Evolutionary conservation across 2,113 vertebrate species (phyloP).

Genomic region (Hippocampus guttulatus): DNA sequence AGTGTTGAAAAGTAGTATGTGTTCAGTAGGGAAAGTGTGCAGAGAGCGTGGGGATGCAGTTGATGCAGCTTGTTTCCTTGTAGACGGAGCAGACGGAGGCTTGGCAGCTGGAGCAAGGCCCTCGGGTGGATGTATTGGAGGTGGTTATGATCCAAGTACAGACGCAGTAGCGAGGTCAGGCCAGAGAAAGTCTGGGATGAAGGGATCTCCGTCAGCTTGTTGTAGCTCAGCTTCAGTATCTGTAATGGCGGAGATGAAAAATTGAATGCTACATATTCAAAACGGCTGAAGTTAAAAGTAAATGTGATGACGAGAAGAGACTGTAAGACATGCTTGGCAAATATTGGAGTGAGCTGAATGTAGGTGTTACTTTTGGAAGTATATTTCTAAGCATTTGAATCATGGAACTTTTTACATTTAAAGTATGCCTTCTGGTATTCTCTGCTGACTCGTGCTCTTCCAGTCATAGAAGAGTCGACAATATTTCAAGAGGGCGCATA

Average conservation of each 20-base stretch:
- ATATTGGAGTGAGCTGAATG: slow-evolving; percentile 4
- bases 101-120: slow-evolving; percentile 81
- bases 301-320: background rate
- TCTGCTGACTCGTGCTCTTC: background rate
- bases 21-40: slow-evolving; percentile 80
- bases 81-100: slow-evolving; percentile 83
- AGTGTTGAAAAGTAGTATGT: slow-evolving; percentile 83
- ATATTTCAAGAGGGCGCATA: slow-evolving; percentile 29
- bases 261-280: background rate
- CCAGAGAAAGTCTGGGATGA: slow-evolving; percentile 78
- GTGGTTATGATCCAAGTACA: slow-evolving; percentile 90
- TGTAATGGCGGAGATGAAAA: slow-evolving; percentile 45
- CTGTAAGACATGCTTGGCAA: slow-evolving; percentile 20
- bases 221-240: slow-evolving; percentile 96
- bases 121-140: slow-evolving; percentile 86
- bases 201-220: slow-evolving; percentile 81
- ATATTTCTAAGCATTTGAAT: background rate
- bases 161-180: slow-evolving; percentile 76
- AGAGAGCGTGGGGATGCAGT: slow-evolving; percentile 82
- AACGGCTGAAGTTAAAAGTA: background rate
- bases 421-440: background rate
- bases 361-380: background rate
- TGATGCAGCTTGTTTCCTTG: slow-evolving; percentile 86
- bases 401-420: background rate
- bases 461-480: slow-evolving; percentile 24